Percentiles rank a stretch among this genome's conserved stretches.
These are phyloP conservation scores for Paramisgurnus dabryanus DNA, from an alignment of 2,113 vertebrate genomes.

Conservation along the genomic window DNA sequence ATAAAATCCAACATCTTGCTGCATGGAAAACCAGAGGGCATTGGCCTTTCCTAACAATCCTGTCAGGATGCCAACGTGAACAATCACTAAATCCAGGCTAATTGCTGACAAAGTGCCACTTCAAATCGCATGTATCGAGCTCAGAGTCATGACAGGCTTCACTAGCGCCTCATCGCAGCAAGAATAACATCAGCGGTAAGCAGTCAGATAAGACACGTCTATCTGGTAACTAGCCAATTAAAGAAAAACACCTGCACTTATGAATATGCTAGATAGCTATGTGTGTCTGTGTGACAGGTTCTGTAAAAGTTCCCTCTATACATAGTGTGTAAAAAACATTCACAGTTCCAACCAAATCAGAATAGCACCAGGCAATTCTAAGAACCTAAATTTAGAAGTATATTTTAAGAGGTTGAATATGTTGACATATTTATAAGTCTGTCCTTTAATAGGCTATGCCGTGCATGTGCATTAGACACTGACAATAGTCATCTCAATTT, in stretches of 20 bases:
- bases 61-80: not conserved
- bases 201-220: slow-evolving; percentile 44
- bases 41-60: slow-evolving; percentile 5
- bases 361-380: not conserved
- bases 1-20: not conserved
- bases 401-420: not conserved
- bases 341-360: not conserved
- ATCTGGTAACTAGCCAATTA: slow-evolving; percentile 44
- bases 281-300: slow-evolving; percentile 1
- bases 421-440: not conserved
- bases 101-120: slow-evolving; percentile 48
- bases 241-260: slow-evolving; percentile 58
- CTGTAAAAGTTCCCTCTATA: slow-evolving; percentile 9
- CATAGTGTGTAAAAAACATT: not conserved
- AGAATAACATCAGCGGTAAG: slow-evolving; percentile 40
- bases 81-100: slow-evolving; percentile 30
- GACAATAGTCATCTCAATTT: too few species aligned
- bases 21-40: slow-evolving; percentile 8
- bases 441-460: not conserved
- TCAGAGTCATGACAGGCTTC: slow-evolving; percentile 11
- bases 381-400: not conserved
- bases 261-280: not conserved
- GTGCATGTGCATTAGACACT: not conserved
- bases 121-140: not conserved
- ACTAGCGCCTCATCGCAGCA: slow-evolving; percentile 10